Base-by-base conservation (phyloP, 2,888 invertebrate genomes). In the Caenorhabditis angaria region DNA sequence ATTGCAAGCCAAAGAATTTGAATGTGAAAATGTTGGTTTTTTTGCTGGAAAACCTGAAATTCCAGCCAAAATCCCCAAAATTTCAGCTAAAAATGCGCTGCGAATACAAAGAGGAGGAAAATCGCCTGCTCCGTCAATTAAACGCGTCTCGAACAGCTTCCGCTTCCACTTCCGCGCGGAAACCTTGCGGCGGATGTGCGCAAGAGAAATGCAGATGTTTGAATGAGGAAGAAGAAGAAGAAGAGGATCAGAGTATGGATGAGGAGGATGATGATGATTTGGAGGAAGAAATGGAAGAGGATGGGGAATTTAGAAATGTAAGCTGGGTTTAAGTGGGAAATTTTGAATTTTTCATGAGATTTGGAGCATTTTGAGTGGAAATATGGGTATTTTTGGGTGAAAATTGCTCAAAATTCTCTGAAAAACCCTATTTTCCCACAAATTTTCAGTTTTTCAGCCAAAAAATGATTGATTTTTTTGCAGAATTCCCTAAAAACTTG, bases 81-180 rank as follows among this genome's bases (percentile, higher is more conserved):
- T 1, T 66, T 47, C 61, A 71, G 71, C 10, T 71, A 22, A 64
- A 64, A 57, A 22, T 32, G 5, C 56, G 61, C 29, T 67, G 66
- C 20, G 67, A 71, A 14, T 67, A 27, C 24, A 63, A 67, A 66
- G 64, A 66, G 32, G 67, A 71, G 32, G 71, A 71, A n/a, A 71
- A 64, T 20, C 47, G 24, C 3, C 29, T 66, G 3, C 64, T 71
- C 0, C 60, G 61, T 1, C 63, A 64, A 25, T 53, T 66, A 25
- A 60, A 47, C 10, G 18, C 10, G 10, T 41, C 41, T 41, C 3
- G 18, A 32, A 5, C 10, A 10, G 10, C 32, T 10, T 32, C 32
- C 6, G 10, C 32, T 32, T n/a, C n/a, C n/a, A n/a, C n/a, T n/a
- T n/a, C 29, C 57, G 48, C 1, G 6, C 58, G 6, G 20, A 59